Percentiles rank a stretch among this genome's conserved stretches.
phyloP scores from a whole-genome alignment of 2,113 vertebrate species.

The Trachemys scripta region DNA sequence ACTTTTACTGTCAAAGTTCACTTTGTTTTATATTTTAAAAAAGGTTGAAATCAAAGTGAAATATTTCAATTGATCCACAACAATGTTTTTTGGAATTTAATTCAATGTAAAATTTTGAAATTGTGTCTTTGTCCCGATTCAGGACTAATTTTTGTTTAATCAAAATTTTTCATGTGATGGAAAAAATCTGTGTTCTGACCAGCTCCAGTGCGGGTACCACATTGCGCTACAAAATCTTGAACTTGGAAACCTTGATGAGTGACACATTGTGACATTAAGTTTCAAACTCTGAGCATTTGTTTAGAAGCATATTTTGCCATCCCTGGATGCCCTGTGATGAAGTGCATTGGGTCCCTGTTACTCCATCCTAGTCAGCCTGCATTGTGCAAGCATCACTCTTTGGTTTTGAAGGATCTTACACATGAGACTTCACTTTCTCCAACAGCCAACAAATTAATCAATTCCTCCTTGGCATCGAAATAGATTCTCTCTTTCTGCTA shows the following conservation, averaged over 20 bases:
- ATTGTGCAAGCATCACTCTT: neutral
- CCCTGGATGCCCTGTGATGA: accelerated
- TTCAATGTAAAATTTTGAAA: too few species aligned
- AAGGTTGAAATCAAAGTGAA: too few species aligned
- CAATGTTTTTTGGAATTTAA: too few species aligned
- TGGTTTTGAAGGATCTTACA: neutral
- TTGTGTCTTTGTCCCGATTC: too few species aligned
- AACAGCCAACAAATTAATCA: constrained; percentile 49
- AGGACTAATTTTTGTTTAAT: too few species aligned
- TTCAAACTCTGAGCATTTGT: neutral
- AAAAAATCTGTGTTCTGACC: too few species aligned
- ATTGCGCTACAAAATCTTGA: neutral
- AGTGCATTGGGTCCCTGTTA: neutral
- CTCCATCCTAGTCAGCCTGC: neutral
- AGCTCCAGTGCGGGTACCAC: neutral
- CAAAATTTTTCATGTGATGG: too few species aligned
- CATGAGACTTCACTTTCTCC: constrained; percentile 4
- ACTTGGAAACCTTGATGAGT: neutral
- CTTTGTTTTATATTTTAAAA: too few species aligned
- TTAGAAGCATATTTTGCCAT: neutral
- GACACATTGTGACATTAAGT: neutral
- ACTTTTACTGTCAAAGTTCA: too few species aligned
- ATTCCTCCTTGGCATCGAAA: constrained; percentile 32
- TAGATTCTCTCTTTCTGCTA: constrained; percentile 58
- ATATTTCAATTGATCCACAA: too few species aligned